Percentiles rank a stretch among this genome's conserved stretches.
phyloP scores from a whole-genome alignment of 2,888 invertebrate genomes.

The Phanerotoma sp. region DNA sequence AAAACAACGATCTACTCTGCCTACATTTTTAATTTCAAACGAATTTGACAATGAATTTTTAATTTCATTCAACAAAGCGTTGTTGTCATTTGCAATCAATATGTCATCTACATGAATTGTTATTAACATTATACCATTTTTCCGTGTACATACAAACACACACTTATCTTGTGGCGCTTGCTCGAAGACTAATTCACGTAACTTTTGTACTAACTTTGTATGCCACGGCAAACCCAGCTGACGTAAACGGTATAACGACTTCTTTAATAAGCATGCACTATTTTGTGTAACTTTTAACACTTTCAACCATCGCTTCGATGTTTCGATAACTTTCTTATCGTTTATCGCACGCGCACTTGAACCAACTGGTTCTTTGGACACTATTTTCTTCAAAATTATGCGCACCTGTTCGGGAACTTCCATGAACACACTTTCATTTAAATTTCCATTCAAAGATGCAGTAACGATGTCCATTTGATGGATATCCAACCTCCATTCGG shows the following conservation, averaged over 20 bases:
- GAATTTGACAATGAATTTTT: not conserved
- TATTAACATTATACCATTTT: not conserved
- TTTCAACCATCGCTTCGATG: too few relatives aligned
- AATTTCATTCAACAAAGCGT: not conserved
- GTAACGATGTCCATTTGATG: constrained; percentile 22
- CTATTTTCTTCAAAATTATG: not conserved
- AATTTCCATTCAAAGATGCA: constrained; percentile 23
- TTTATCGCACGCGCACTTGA: too few relatives aligned
- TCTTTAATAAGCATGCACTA: constrained; percentile 25
- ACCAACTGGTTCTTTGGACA: too few relatives aligned
- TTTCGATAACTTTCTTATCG: too few relatives aligned
- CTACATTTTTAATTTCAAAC: not conserved
- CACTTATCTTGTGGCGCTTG: constrained; percentile 10
- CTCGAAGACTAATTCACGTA: constrained; percentile 8
- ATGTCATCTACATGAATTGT: not conserved
- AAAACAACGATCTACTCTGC: not conserved
- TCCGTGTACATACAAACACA: not conserved
- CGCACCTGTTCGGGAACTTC: constrained; percentile 16
- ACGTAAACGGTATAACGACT: constrained; percentile 20
- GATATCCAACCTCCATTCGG: constrained; percentile 1
- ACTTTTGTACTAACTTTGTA: constrained; percentile 15
- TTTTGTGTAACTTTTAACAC: too few relatives aligned
- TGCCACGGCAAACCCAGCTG: constrained; percentile 28
- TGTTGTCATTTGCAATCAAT: not conserved
- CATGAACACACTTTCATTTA: constrained; percentile 21